phyloP scores from a whole-genome alignment of 2,888 invertebrate species.

The Drosophila mercatorum region DNA sequence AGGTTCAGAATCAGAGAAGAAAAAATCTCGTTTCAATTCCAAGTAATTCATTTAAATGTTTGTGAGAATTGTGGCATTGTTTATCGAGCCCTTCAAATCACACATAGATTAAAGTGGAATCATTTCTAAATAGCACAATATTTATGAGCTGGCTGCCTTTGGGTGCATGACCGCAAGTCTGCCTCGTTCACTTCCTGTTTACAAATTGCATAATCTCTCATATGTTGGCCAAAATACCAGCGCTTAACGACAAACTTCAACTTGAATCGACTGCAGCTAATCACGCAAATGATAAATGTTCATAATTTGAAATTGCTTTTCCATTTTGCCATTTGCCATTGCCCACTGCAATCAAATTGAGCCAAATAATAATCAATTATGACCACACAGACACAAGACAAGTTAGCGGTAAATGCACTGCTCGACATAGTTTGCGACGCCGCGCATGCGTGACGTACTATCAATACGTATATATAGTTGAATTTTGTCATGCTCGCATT shows the following conservation, averaged over 20 bases:
- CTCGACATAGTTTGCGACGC: slow-evolving; percentile 10
- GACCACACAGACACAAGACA: slow-evolving; percentile 11
- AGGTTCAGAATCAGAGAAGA: slow-evolving; percentile 24
- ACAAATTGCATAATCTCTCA: slow-evolving; percentile 41
- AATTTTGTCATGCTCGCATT: slow-evolving; percentile 60
- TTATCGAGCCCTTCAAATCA: slow-evolving; percentile 35
- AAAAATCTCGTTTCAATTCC: slow-evolving; percentile 1
- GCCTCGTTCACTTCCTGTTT: slow-evolving; percentile 46
- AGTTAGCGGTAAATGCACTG: slow-evolving; percentile 33
- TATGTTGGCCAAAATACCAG: slow-evolving; percentile 27
- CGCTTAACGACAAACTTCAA: slow-evolving; percentile 66
- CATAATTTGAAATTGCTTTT: slow-evolving; percentile 48
- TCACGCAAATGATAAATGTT: slow-evolving; percentile 31
- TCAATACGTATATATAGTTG: not conserved
- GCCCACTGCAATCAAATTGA: slow-evolving; percentile 50
- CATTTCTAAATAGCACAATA: slow-evolving; percentile 9
- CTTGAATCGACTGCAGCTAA: slow-evolving; percentile 53
- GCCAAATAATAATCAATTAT: slow-evolving; percentile 51
- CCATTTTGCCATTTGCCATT: slow-evolving; percentile 37
- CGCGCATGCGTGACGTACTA: slow-evolving; percentile 46
- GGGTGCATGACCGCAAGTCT: slow-evolving; percentile 46
- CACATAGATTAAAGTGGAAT: slow-evolving; percentile 48
- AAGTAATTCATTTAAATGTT: slow-evolving; percentile 30
- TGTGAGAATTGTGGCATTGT: slow-evolving; percentile 46
- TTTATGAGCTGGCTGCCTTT: slow-evolving; percentile 10